A percentile compares a stretch with the other conserved stretches of the same genome.
phyloP scores from a whole-genome alignment of 1,140 invertebrate genomes.

The Tetramorium parvispinum region DNA sequence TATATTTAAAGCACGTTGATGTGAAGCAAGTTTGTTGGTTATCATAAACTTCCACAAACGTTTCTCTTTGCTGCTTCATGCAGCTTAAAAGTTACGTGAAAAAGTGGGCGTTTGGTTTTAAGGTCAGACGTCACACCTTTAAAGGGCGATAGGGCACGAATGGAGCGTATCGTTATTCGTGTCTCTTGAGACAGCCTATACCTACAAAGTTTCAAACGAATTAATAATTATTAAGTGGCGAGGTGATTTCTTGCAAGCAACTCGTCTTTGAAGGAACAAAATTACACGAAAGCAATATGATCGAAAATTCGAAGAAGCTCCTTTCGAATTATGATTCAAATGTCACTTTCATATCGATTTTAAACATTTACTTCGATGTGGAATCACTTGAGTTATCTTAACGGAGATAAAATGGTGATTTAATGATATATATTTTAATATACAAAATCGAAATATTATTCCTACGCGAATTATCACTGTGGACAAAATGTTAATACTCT shows the following conservation, averaged over 20 bases:
- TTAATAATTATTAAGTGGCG: neutral
- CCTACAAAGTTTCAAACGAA: neutral
- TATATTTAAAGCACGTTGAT: conserved; percentile 26
- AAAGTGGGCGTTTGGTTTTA: conserved; percentile 48
- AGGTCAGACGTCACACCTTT: conserved; percentile 35
- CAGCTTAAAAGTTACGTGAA: conserved; percentile 43
- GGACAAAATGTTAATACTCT: neutral
- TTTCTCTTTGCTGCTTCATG: neutral
- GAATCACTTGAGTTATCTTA: neutral
- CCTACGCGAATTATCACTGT: neutral
- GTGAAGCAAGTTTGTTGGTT: neutral
- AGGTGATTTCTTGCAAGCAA: neutral
- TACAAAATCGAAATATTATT: neutral
- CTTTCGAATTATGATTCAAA: neutral
- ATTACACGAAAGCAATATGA: neutral
- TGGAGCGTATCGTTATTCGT: neutral
- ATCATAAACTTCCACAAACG: conserved; percentile 17
- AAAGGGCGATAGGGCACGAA: conserved; percentile 20
- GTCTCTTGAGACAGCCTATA: neutral
- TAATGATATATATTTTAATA: too few species aligned
- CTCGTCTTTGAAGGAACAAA: neutral
- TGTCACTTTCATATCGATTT: neutral
- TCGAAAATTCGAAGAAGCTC: neutral
- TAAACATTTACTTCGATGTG: neutral
- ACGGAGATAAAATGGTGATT: neutral